phyloP scores from a whole-genome alignment of 2,113 vertebrate genomes.

The Neopipo cinnamomea region DNA sequence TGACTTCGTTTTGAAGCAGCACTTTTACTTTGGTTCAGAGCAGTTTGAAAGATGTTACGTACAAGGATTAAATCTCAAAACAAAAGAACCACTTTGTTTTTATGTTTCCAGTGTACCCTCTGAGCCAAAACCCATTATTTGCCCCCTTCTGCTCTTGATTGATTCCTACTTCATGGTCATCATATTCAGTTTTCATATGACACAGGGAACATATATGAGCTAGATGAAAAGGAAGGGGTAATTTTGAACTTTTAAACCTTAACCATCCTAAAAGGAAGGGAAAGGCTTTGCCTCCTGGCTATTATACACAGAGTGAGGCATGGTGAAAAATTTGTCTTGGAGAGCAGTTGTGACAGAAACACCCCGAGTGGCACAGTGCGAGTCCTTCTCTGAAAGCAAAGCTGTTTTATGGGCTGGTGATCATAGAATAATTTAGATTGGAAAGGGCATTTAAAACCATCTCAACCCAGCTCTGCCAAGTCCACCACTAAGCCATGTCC shows the following conservation, averaged over 20 bases:
- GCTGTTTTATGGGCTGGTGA: neutral
- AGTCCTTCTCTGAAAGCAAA: neutral
- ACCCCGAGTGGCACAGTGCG: neutral
- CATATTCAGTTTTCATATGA: neutral
- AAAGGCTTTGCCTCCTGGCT: neutral
- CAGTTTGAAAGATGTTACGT: neutral
- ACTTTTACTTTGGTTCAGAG: neutral
- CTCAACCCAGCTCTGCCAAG: neutral
- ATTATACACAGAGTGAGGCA: rapidly evolving
- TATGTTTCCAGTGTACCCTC: neutral
- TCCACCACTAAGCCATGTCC: neutral
- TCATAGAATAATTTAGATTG: neutral
- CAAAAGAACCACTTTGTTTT: neutral
- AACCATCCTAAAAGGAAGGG: neutral
- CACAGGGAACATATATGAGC: neutral
- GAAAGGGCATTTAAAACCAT: neutral
- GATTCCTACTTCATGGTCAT: neutral
- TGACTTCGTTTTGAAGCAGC: neutral
- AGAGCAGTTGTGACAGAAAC: neutral
- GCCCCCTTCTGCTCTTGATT: neutral
- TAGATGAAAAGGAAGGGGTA: neutral
- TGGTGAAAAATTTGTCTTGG: neutral
- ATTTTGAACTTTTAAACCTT: neutral
- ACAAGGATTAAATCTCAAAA: neutral
- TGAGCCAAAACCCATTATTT: neutral